These are phyloP conservation scores for Sciaenops ocellatus DNA, from an alignment of 2,797 vertebrate species.

Conservation along the genomic window DNA sequence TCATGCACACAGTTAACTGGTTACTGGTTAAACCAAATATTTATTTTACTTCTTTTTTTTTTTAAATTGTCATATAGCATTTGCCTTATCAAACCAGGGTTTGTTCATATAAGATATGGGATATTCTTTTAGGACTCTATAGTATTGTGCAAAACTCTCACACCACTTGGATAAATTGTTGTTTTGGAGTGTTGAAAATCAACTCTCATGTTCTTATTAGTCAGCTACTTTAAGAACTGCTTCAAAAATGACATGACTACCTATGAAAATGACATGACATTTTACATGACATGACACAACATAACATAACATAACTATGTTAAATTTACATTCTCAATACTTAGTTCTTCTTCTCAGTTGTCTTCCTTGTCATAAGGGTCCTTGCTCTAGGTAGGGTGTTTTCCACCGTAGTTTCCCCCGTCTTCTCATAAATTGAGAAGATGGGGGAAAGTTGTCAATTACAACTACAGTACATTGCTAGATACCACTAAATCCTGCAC, in stretches of 20 bases:
- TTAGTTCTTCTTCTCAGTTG: background rate
- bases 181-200: background rate
- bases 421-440: too few species aligned
- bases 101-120: conserved; percentile 1
- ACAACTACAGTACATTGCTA: too few species aligned
- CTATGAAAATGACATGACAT: background rate
- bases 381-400: too few species aligned
- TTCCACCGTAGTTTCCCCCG: too few species aligned
- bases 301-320: too few species aligned
- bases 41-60: conserved; percentile 22
- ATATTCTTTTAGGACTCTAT: conserved; percentile 16
- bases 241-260: background rate
- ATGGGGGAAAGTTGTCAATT: background rate
- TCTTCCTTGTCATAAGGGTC: background rate
- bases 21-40: background rate
- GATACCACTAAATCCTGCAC: too few species aligned
- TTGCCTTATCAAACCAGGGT: background rate
- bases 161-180: background rate
- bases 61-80: background rate
- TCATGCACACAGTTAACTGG: too few species aligned
- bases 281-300: too few species aligned
- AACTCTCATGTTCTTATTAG: background rate
- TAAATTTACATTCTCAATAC: background rate
- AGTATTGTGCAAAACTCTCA: conserved; percentile 3
- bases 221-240: background rate